phyloP scores from a whole-genome alignment of 1,140 invertebrate species.

The Wasmannia auropunctata region DNA sequence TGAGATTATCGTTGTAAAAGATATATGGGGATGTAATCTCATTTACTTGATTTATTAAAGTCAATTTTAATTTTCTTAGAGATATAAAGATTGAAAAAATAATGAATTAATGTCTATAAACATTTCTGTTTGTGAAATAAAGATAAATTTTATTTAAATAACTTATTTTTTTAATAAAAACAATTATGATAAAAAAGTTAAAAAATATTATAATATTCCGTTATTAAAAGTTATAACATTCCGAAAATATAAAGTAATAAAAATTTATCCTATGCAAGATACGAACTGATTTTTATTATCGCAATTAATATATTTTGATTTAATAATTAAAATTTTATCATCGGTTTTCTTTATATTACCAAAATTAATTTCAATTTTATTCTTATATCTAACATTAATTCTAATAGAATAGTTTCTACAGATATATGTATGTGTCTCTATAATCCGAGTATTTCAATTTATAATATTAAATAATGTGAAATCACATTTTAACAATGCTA shows the following conservation, averaged over 20 bases:
- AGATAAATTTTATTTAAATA: background rate
- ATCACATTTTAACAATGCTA: background rate
- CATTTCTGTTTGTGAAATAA: background rate
- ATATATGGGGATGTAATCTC: background rate
- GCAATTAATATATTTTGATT: background rate
- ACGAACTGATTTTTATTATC: slow-evolving; percentile 9
- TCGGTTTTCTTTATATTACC: background rate
- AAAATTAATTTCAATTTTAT: slow-evolving; percentile 23
- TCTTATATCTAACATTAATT: background rate
- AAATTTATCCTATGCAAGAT: background rate
- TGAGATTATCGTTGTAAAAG: background rate
- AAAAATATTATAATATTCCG: too few relatives aligned
- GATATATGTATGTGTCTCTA: background rate
- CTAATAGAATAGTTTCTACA: background rate
- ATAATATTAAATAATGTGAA: background rate
- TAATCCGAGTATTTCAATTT: background rate
- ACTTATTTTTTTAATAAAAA: background rate
- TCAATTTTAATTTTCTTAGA: background rate
- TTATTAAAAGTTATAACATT: too few relatives aligned
- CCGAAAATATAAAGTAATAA: slow-evolving; percentile 1
- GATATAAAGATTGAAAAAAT: background rate
- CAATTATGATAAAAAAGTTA: slow-evolving; percentile 16
- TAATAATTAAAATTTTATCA: slow-evolving; percentile 39
- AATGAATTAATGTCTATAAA: background rate
- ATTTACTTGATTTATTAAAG: background rate